phyloP scores from a whole-genome alignment of 2,888 invertebrate species.

The Danaus chrysippus region DNA sequence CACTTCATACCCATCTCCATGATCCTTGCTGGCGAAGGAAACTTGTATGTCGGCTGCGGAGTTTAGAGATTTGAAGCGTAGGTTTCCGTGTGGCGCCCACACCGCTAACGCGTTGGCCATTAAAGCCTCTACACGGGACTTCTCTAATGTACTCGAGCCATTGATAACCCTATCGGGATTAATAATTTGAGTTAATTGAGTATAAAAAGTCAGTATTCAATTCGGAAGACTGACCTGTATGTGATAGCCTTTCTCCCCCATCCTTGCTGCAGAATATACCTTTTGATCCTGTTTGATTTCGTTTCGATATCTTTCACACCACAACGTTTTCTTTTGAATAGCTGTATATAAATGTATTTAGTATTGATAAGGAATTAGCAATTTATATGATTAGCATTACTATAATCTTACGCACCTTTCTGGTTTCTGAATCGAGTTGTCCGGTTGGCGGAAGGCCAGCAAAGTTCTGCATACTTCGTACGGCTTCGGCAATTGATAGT shows the following conservation, averaged over 20 bases:
- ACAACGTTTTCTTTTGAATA: constrained; percentile 83
- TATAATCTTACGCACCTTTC: constrained; percentile 61
- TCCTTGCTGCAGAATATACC: constrained; percentile 81
- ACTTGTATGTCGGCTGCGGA: constrained; percentile 86
- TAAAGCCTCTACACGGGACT: constrained; percentile 74
- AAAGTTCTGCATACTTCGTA: constrained; percentile 84
- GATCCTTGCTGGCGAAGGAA: constrained; percentile 83
- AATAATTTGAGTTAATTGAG: background rate
- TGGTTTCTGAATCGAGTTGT: constrained; percentile 80
- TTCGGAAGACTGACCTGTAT: constrained; percentile 78
- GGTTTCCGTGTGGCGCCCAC: constrained; percentile 84
- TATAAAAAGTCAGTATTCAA: no score
- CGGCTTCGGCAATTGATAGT: constrained; percentile 80
- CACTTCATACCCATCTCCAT: constrained; percentile 81
- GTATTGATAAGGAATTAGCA: background rate
- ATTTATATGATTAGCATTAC: background rate
- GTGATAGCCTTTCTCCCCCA: constrained; percentile 84
- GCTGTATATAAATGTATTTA: constrained; percentile 51
- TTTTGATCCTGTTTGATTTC: constrained; percentile 58
- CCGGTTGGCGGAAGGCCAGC: constrained; percentile 85
- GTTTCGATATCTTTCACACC: constrained; percentile 83
- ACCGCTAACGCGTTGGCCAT: constrained; percentile 81
- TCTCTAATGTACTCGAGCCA: constrained; percentile 81
- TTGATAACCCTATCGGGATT: constrained; percentile 80
- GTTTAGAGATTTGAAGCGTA: constrained; percentile 74